phyloP scores from a whole-genome alignment of 2,797 vertebrate species.

The Enteromius fasciolatus region DNA sequence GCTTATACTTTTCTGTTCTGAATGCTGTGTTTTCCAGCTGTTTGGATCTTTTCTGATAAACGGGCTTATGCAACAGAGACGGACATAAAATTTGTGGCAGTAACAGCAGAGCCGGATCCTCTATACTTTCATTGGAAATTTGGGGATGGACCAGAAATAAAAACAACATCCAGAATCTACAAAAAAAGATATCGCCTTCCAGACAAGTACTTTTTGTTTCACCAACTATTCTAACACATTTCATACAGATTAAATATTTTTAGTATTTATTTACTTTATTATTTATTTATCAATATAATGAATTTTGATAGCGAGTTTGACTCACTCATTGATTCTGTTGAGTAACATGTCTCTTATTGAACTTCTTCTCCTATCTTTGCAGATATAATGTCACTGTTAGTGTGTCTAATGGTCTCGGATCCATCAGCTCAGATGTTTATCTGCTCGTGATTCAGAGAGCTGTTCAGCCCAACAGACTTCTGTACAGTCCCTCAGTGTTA shows the following conservation, averaged over 20 bases:
- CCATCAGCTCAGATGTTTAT: slow-evolving; percentile 69
- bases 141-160: slow-evolving; percentile 71
- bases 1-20: not conserved
- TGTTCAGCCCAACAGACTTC: slow-evolving; percentile 76
- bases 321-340: not conserved
- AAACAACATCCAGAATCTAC: slow-evolving; percentile 71
- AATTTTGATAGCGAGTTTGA: not conserved
- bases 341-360: too few species aligned
- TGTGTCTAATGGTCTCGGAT: slow-evolving; percentile 58
- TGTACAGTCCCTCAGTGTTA: slow-evolving; percentile 72
- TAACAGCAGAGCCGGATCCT: slow-evolving; percentile 62
- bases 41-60: slow-evolving; percentile 74
- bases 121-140: slow-evolving; percentile 81
- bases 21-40: slow-evolving; percentile 56
- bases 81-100: slow-evolving; percentile 72
- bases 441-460: slow-evolving; percentile 74
- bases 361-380: not conserved
- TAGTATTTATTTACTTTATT: not conserved
- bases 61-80: slow-evolving; percentile 74
- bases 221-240: not conserved
- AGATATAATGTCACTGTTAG: slow-evolving; percentile 78
- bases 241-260: not conserved
- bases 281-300: not conserved
- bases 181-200: slow-evolving; percentile 72
- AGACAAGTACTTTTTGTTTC: slow-evolving; percentile 66